Evolutionary conservation across 1,140 invertebrate species (phyloP).

Genomic region (Forficula auricularia): DNA sequence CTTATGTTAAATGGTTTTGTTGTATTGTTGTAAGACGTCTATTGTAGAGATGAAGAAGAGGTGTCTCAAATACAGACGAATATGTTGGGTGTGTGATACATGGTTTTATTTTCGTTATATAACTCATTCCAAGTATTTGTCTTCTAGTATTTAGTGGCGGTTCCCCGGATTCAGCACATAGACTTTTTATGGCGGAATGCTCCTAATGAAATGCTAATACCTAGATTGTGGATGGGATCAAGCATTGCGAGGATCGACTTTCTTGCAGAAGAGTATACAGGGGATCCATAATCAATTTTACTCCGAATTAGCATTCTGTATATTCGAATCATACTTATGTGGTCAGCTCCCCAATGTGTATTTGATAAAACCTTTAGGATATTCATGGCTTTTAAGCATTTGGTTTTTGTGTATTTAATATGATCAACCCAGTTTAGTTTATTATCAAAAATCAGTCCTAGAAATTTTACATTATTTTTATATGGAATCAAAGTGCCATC

Average conservation of each 20-base stretch:
- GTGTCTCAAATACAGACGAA: no score
- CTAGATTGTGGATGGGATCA: background rate
- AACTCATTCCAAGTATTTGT: background rate
- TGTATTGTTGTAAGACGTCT: no score
- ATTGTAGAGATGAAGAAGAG: no score
- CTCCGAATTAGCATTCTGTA: conserved; percentile 9
- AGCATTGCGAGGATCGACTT: background rate
- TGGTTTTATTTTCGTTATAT: no score
- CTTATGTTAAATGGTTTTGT: no score
- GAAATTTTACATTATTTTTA: no score
- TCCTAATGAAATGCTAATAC: conserved; percentile 3
- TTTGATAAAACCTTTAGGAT: conserved; percentile 9
- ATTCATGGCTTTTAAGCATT: background rate
- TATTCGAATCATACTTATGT: conserved; percentile 1
- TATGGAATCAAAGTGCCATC: no score
- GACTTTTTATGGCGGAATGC: conserved; percentile 6
- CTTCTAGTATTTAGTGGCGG: conserved; percentile 4
- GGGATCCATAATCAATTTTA: conserved; percentile 6
- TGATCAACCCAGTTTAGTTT: no score
- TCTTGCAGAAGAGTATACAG: conserved; percentile 5
- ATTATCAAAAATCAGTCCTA: no score
- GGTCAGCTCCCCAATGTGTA: conserved; percentile 2
- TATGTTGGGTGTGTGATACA: no score
- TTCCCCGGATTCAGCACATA: conserved; percentile 2
- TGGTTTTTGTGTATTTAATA: no score